A percentile compares a stretch with the other conserved stretches of the same genome.
These are phyloP conservation scores for Sepioteuthis lessoniana DNA, from an alignment of 2,888 invertebrate species.

Conservation along the genomic window DNA sequence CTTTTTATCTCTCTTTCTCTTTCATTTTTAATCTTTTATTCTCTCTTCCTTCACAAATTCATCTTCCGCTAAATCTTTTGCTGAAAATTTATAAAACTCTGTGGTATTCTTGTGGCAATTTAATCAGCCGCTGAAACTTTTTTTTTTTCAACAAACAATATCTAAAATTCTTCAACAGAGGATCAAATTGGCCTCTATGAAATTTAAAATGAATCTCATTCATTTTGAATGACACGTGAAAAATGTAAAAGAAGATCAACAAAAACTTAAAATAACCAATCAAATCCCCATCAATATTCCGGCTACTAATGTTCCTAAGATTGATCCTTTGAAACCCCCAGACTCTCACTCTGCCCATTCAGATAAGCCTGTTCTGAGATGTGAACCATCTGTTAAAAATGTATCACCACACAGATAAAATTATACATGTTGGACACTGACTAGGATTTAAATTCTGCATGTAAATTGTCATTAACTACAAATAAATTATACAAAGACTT, in stretches of 20 bases:
- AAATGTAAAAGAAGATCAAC: background rate
- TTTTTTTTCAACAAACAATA: too few species aligned
- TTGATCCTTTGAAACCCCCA: conserved; percentile 1
- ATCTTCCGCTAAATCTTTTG: too few species aligned
- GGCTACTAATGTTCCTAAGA: background rate
- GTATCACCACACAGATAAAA: background rate
- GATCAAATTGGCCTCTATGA: too few species aligned
- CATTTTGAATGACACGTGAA: background rate
- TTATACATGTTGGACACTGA: background rate
- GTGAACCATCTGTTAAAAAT: conserved; percentile 23
- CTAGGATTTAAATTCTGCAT: conserved; percentile 33
- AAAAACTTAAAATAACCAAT: background rate
- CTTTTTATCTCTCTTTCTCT: too few species aligned
- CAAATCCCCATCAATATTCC: background rate
- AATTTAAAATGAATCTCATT: background rate
- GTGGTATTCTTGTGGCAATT: too few species aligned
- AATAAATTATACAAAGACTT: conserved; percentile 12
- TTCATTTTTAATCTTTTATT: too few species aligned
- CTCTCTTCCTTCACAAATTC: too few species aligned
- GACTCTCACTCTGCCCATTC: background rate
- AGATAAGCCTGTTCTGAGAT: background rate
- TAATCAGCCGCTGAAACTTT: too few species aligned
- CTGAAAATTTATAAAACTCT: too few species aligned
- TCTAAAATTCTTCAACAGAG: too few species aligned
- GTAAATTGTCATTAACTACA: background rate